Base-by-base conservation (phyloP, 2,888 invertebrate species). In the Bellardia pandia region DNA sequence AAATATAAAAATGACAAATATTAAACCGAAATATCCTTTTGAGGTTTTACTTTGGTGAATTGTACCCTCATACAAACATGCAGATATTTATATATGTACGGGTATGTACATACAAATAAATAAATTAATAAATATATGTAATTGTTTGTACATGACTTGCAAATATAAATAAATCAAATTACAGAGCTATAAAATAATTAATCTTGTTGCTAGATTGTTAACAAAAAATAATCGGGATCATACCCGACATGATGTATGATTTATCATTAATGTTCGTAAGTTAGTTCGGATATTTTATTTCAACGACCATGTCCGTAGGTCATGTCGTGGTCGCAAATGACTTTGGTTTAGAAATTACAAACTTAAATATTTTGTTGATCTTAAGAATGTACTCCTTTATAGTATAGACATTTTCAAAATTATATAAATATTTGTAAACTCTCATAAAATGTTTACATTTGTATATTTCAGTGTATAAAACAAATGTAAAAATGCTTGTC, bases 21-120 rank as follows among this genome's bases (percentile, higher is more conserved):
- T 64, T 45, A 72, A 72, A 80, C 62, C n/a, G 16, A 72, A 81
- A 66, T 74, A 74, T 66, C 33, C 4, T 74, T 74, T 74, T 66
- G 45, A 58, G 66, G 66, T 80, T 80, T 64, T 53, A 42, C 16
- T 80, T 80, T 45, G 53, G 16, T 51, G 3, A 69, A 53, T 48
- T 40, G 3, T 23, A n/a, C 23, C 23, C 23, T 23, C 8, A 53
- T 1, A 13, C 2, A 69, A 4, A 60, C 16, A 23, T 11, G n/a
- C 3, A 48, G 30, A 48, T 45, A 14, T 68, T 13, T 6, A 23
- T 45, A 66, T 45, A 11, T 16, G n/a, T 11, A 66, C 23, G 2
- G n/a, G n/a, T n/a, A n/a, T n/a, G n/a, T n/a, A n/a, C n/a, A n/a
- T 13, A 30, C 11, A 48, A 13, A 33, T 14, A 33, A 9, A 23